Evolutionary conservation across 2,797 vertebrate species (phyloP).

Genomic region (Cryptoprocta ferox): DNA sequence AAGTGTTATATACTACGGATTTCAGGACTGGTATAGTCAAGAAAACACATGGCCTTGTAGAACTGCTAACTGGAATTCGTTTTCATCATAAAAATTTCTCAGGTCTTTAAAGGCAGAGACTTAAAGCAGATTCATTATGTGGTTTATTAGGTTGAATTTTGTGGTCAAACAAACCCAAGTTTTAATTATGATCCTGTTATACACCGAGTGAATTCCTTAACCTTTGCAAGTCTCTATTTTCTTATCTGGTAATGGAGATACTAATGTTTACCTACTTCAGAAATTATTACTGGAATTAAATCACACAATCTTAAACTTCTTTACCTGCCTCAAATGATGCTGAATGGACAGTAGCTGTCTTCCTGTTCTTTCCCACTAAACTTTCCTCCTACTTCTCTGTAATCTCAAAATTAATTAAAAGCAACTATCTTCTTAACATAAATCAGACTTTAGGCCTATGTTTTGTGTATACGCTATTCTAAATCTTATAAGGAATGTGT

Average conservation of each 20-base stretch:
- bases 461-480: neutral
- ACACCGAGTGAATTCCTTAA: neutral
- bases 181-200: neutral
- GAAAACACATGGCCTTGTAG: constrained; percentile 2
- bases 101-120: neutral
- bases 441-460: neutral
- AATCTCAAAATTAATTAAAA: neutral
- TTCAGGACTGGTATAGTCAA: neutral
- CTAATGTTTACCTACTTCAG: neutral
- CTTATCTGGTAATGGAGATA: neutral
- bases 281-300: neutral
- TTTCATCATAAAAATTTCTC: constrained; percentile 35
- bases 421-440: neutral
- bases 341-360: neutral
- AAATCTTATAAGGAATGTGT: neutral
- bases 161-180: neutral
- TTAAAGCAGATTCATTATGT: neutral
- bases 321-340: neutral
- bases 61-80: constrained; percentile 40
- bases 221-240: neutral
- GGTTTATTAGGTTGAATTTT: neutral
- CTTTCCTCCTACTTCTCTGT: neutral
- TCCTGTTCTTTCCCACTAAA: neutral
- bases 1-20: neutral
- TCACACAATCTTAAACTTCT: neutral